These are phyloP conservation scores for Pelobates cultripes DNA, from an alignment of 2,797 vertebrate species.

Conservation along the genomic window DNA sequence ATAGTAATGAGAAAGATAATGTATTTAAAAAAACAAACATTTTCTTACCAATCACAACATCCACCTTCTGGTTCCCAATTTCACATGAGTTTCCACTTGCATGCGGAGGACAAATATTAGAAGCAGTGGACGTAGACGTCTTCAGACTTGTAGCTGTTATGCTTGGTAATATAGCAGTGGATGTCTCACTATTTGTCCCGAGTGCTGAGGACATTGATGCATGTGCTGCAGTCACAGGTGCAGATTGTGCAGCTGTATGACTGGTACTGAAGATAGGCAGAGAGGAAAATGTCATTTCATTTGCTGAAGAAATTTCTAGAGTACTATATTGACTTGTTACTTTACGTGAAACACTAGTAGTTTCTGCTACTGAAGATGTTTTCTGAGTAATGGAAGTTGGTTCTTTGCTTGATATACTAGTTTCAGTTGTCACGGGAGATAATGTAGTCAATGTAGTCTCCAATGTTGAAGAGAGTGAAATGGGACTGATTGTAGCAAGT, in stretches of 20 bases:
- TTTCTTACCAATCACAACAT: not conserved
- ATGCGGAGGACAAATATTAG: conserved; percentile 2
- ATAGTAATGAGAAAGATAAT: too few species aligned
- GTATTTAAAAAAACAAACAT: not conserved
- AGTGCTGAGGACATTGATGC: not conserved
- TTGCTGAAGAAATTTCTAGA: too few species aligned
- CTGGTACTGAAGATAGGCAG: not conserved
- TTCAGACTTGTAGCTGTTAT: not conserved
- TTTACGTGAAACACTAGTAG: not conserved
- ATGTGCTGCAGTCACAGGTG: not conserved
- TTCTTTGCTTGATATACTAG: not conserved
- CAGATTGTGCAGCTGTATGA: not conserved
- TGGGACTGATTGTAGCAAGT: not conserved
- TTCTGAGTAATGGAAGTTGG: not conserved
- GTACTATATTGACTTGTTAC: too few species aligned
- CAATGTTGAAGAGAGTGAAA: not conserved
- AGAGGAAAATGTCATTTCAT: not conserved
- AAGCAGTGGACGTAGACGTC: not conserved
- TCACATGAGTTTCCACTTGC: conserved; percentile 1
- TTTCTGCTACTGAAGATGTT: not conserved
- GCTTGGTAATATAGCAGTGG: not conserved
- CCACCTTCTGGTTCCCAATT: not conserved
- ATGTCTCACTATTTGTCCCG: not conserved
- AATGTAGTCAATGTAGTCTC: not conserved
- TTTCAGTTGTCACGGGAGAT: not conserved